A percentile compares a stretch with the other conserved stretches of the same genome.
phyloP scores from a whole-genome alignment of 2,113 vertebrate species.

The Pyrgilauda ruficollis region DNA sequence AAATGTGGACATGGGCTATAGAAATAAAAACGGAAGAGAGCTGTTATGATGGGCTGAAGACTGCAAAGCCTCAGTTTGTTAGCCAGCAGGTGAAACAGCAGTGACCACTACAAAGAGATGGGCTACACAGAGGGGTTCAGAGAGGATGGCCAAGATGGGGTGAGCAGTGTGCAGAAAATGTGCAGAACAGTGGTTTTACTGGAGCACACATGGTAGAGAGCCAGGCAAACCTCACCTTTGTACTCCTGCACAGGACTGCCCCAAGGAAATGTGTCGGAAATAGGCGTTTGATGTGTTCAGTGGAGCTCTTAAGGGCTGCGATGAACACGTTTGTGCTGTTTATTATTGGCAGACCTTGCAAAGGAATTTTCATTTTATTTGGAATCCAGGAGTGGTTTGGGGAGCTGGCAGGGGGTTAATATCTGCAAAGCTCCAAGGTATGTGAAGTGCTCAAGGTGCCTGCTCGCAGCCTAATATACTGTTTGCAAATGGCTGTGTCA shows the following conservation, averaged over 20 bases:
- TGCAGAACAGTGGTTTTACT: background rate
- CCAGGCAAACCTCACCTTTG: slow-evolving; percentile 28
- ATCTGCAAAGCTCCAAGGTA: background rate
- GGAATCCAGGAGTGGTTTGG: slow-evolving; percentile 53
- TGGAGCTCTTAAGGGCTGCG: background rate
- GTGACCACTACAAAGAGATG: background rate
- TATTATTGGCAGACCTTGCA: slow-evolving; percentile 9
- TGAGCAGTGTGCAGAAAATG: background rate
- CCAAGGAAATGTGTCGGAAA: background rate
- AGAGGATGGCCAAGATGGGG: background rate
- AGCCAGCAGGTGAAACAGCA: background rate
- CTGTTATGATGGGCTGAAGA: background rate
- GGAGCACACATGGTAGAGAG: background rate
- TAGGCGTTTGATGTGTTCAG: background rate
- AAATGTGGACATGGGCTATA: background rate
- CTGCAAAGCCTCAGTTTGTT: background rate
- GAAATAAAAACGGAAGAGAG: background rate
- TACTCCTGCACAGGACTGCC: background rate
- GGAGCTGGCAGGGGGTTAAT: background rate
- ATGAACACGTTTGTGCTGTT: background rate
- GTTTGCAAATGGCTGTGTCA: background rate
- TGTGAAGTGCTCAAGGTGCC: background rate
- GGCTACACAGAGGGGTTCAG: background rate
- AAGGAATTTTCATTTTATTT: slow-evolving; percentile 52
- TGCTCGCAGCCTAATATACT: background rate